These are phyloP conservation scores for Cyanistes caeruleus DNA, from an alignment of 2,113 vertebrate species.

Conservation along the genomic window DNA sequence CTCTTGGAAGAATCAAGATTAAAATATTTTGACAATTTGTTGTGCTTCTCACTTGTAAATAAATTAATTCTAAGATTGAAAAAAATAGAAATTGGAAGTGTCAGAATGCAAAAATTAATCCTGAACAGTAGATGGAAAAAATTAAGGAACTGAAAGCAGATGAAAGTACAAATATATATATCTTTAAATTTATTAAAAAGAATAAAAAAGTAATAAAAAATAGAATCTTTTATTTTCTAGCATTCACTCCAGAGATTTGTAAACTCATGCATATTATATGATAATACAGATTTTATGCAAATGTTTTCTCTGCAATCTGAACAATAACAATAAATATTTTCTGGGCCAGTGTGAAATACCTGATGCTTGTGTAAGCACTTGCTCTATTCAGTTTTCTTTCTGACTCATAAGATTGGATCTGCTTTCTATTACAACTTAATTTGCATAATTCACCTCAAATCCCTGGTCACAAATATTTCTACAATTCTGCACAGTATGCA, in stretches of 20 bases:
- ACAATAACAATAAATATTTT: slow-evolving; percentile 59
- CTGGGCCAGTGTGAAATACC: slow-evolving; percentile 1
- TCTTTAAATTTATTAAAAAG: neutral
- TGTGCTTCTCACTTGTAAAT: neutral
- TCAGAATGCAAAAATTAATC: neutral
- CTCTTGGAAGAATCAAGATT: neutral
- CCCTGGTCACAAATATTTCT: slow-evolving; percentile 20
- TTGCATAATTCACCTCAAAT: slow-evolving; percentile 58
- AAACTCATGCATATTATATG: slow-evolving; percentile 38
- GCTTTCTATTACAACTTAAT: neutral
- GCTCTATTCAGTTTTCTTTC: neutral
- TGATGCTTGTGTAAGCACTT: slow-evolving; percentile 43
- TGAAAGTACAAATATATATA: neutral
- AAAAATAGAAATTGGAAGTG: neutral
- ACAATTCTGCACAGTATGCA: neutral
- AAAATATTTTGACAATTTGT: neutral
- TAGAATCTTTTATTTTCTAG: neutral
- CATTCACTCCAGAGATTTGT: slow-evolving; percentile 21
- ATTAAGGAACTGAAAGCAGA: neutral
- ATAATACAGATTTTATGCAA: slow-evolving; percentile 41
- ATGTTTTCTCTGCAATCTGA: slow-evolving; percentile 10
- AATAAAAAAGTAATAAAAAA: neutral
- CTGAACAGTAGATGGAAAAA: neutral
- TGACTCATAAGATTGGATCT: slow-evolving; percentile 5
- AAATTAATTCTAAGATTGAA: neutral